Evolutionary conservation across 2,888 invertebrate genomes (phyloP).

Genomic region (Drosophila longiperda): DNA sequence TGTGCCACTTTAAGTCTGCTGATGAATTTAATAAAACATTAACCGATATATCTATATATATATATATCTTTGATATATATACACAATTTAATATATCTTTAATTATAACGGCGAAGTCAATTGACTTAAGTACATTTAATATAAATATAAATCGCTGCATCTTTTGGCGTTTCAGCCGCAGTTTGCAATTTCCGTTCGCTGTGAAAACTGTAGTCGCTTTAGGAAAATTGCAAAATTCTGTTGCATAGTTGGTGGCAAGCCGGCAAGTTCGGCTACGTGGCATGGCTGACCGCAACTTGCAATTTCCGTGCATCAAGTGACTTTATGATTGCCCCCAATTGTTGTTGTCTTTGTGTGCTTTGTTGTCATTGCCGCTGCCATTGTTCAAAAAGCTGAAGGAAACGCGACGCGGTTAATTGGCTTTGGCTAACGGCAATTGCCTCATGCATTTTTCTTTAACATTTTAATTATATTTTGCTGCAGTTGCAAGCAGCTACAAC

Average conservation of each 20-base stretch:
- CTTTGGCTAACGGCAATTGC: slow-evolving; percentile 52
- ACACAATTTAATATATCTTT: not conserved
- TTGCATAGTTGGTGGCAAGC: slow-evolving; percentile 25
- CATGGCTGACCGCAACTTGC: slow-evolving; percentile 70
- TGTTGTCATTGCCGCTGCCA: slow-evolving; percentile 18
- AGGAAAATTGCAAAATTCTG: slow-evolving; percentile 5
- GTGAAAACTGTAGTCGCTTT: slow-evolving; percentile 22
- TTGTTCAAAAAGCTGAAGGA: slow-evolving; percentile 33
- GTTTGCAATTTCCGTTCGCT: slow-evolving; percentile 69
- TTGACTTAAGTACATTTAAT: slow-evolving; percentile 32
- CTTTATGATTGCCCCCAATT: slow-evolving; percentile 67
- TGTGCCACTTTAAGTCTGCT: slow-evolving; percentile 11
- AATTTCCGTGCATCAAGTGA: slow-evolving; percentile 72
- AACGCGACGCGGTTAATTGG: slow-evolving; percentile 64
- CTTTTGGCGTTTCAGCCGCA: slow-evolving; percentile 41
- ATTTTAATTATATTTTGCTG: slow-evolving; percentile 68
- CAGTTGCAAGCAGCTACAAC: not conserved
- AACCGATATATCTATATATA: slow-evolving; percentile 4
- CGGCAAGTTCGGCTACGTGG: slow-evolving; percentile 30
- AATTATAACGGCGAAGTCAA: slow-evolving; percentile 5
- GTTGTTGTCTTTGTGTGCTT: slow-evolving; percentile 1
- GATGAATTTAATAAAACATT: slow-evolving; percentile 1
- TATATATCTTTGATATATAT: not conserved
- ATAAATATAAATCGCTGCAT: slow-evolving; percentile 27
- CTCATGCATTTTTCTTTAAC: slow-evolving; percentile 46